phyloP scores from a whole-genome alignment of 1,140 invertebrate genomes.

The Nebria ingens region DNA sequence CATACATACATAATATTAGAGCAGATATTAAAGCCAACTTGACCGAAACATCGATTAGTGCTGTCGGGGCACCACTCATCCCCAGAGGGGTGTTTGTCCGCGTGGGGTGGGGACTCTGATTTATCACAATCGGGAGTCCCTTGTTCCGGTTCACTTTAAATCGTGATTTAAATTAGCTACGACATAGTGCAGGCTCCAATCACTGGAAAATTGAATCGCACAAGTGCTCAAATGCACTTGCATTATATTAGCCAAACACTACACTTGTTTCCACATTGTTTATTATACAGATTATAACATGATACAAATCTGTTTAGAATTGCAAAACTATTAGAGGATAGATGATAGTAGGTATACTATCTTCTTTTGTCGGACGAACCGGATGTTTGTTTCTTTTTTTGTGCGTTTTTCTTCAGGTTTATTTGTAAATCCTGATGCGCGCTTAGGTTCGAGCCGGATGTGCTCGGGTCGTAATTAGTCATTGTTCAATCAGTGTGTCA shows the following conservation, averaged over 20 bases:
- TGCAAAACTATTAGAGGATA: too few species aligned
- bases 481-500: conserved; percentile 5
- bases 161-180: conserved; percentile 5
- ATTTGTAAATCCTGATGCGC: too few species aligned
- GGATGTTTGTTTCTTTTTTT: too few species aligned
- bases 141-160: conserved; percentile 8
- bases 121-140: neutral
- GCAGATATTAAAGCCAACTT: conserved; percentile 1
- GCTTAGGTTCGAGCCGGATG: conserved; percentile 7
- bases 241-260: too few species aligned
- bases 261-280: too few species aligned
- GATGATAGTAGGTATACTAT: too few species aligned
- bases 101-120: neutral
- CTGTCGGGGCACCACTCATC: neutral
- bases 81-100: neutral
- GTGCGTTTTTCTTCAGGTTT: too few species aligned
- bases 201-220: conserved; percentile 7
- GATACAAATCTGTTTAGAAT: too few species aligned
- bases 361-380: too few species aligned
- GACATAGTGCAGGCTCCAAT: conserved; percentile 2
- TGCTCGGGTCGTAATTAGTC: neutral
- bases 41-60: conserved; percentile 4
- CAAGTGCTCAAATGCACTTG: neutral
- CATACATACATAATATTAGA: neutral
- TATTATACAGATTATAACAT: too few species aligned